Conservation (phyloP, 2,797 vertebrate species). For the Pseudomugil tenellus region DNA sequence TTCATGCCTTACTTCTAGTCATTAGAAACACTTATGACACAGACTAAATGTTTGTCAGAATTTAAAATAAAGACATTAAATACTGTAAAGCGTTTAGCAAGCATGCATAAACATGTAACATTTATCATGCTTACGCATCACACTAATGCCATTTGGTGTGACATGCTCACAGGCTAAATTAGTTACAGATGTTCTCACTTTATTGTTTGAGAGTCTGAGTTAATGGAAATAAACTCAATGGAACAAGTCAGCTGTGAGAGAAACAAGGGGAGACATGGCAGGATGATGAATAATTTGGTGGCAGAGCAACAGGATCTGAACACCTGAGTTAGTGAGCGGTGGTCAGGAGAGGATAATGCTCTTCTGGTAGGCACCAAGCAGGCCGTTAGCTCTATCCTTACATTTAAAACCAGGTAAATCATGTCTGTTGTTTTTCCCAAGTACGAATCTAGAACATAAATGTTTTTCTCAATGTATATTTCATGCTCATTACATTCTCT, state of each 20-base stretch:
- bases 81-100: constrained; percentile 31
- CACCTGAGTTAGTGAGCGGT: constrained; percentile 56
- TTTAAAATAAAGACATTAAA: constrained; percentile 17
- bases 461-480: constrained; percentile 14
- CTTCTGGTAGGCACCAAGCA: constrained; percentile 33
- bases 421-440: neutral
- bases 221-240: constrained; percentile 78
- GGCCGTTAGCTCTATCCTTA: neutral
- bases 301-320: constrained; percentile 75
- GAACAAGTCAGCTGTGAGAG: constrained; percentile 75
- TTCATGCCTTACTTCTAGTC: constrained; percentile 12
- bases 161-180: constrained; percentile 53
- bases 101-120: constrained; percentile 50
- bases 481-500: constrained; percentile 15
- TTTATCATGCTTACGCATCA: constrained; percentile 59
- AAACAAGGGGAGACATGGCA: constrained; percentile 78
- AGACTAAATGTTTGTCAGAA: constrained; percentile 29
- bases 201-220: constrained; percentile 71
- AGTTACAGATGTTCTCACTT: constrained; percentile 63
- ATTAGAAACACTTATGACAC: constrained; percentile 24
- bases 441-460: constrained; percentile 6
- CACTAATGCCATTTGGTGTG: constrained; percentile 41
- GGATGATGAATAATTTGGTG: constrained; percentile 79
- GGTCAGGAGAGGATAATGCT: constrained; percentile 3
- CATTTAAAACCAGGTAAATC: constrained; percentile 7